Evolutionary conservation across 2,888 invertebrate genomes (phyloP), one percentile per base, ranked within the genome.

Genomic region (Actias luna): DNA sequence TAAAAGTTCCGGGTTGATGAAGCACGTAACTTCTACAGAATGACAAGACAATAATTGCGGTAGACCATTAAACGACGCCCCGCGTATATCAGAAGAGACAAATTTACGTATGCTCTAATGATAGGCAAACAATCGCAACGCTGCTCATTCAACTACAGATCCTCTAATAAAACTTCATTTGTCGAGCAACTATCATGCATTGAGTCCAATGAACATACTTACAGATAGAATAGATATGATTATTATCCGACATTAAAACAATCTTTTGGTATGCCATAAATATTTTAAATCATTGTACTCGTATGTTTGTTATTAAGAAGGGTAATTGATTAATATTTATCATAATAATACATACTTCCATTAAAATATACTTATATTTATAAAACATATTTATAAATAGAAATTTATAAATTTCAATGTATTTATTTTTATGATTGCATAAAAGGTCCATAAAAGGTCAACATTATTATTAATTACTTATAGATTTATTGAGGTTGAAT

Each of bases 21-120:
- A 75, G 76, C 83, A 75, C 87, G 87, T 90, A 89, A 88, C 89
- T 90, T 80, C 73, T 63, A 71, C 69, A 67, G 87, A 89, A 84
- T 88, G 89, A 90, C 89, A 88, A 87, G 88, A 90, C 89, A 89
- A 89, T 89, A 87, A 88, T 88, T 89, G 89, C 82, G 77, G 76
- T 77, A 78, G 78, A 80, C 83, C 80, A 78, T 79, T 75, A 73
- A 79, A 79, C 77, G 74, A 79, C 78, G 79, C 82, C 80, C 78
- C 74, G 74, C 79, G 77, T 86, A 85, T 80, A 83, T 86, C 83
- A 82, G 69, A 62, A 60, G 61, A 71, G 88, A 88, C 88, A 87
- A 89, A 88, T 89, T 89, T 89, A 89, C 84, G 88, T 86, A 79
- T 77, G 76, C 77, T 70, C 73, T 73, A 79, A 83, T 82, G 84